phyloP scores from a whole-genome alignment of 2,113 vertebrate species.

The Petromus typicus region DNA sequence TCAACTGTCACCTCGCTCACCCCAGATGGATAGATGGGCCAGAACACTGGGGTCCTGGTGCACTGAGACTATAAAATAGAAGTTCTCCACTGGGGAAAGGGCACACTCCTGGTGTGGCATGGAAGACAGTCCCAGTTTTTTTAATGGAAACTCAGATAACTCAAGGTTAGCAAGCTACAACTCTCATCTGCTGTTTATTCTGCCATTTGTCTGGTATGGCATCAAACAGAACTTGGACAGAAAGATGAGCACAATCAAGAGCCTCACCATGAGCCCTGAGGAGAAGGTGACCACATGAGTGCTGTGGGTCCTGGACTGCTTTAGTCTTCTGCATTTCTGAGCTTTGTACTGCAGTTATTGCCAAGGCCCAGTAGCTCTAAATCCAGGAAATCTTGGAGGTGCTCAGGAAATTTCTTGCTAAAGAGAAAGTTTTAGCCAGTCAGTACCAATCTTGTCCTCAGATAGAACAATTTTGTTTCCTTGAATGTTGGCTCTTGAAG shows the following conservation, averaged over 20 bases:
- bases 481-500: neutral
- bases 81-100: neutral
- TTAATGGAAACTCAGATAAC: neutral
- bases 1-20: neutral
- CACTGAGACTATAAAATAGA: neutral
- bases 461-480: too few relatives aligned
- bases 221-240: neutral
- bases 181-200: too few relatives aligned
- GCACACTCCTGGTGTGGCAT: fast-evolving
- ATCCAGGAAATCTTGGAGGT: neutral
- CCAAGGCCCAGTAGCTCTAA: neutral
- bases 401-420: neutral
- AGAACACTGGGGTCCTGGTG: fast-evolving
- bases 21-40: fast-evolving
- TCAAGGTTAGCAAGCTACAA: neutral
- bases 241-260: neutral
- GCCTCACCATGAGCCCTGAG: neutral
- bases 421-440: neutral
- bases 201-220: fast-evolving
- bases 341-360: neutral
- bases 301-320: neutral
- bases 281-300: too few relatives aligned
- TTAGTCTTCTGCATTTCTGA: neutral
- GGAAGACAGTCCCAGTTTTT: neutral
- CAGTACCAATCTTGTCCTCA: neutral